These are phyloP conservation scores for Phymatocera aterrima DNA, from an alignment of 2,888 invertebrate species.

Conservation along the genomic window DNA sequence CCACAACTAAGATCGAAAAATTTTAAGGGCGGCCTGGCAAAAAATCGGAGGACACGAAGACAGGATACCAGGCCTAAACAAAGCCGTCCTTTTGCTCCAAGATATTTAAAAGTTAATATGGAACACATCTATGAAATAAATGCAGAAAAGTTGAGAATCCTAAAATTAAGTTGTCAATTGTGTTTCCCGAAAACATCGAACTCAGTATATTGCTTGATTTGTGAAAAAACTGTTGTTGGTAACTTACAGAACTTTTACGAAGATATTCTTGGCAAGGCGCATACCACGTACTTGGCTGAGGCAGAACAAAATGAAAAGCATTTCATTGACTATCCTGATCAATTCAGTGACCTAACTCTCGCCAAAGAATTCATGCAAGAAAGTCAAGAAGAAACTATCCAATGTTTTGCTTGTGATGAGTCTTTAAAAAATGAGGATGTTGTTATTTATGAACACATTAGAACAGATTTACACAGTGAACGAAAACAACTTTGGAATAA, in stretches of 20 bases:
- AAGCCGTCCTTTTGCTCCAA: not conserved
- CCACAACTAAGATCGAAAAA: not conserved
- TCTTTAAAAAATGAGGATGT: slow-evolving; percentile 51
- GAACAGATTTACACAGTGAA: slow-evolving; percentile 2
- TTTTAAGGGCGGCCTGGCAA: not conserved
- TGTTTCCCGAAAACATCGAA: slow-evolving; percentile 49
- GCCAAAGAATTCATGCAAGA: slow-evolving; percentile 57
- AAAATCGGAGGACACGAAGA: not conserved
- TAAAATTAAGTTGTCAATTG: slow-evolving; percentile 52
- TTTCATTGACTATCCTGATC: slow-evolving; percentile 50
- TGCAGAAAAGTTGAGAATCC: slow-evolving; percentile 45
- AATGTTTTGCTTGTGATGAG: slow-evolving; percentile 56
- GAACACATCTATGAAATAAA: slow-evolving; percentile 22
- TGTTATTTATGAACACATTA: slow-evolving; percentile 50
- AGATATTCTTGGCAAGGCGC: slow-evolving; percentile 58
- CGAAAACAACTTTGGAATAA: slow-evolving; percentile 23
- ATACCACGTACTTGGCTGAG: slow-evolving; percentile 54
- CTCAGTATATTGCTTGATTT: slow-evolving; percentile 57
- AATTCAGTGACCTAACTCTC: slow-evolving; percentile 59
- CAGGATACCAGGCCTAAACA: not conserved
- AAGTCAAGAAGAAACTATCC: slow-evolving; percentile 50
- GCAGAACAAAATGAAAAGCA: slow-evolving; percentile 51
- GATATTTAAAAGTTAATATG: slow-evolving; percentile 12
- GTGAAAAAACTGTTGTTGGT: slow-evolving; percentile 53
- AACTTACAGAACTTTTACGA: slow-evolving; percentile 55